Conservation (phyloP, 2,113 vertebrate genomes). For the Atrichornis clamosus region DNA sequence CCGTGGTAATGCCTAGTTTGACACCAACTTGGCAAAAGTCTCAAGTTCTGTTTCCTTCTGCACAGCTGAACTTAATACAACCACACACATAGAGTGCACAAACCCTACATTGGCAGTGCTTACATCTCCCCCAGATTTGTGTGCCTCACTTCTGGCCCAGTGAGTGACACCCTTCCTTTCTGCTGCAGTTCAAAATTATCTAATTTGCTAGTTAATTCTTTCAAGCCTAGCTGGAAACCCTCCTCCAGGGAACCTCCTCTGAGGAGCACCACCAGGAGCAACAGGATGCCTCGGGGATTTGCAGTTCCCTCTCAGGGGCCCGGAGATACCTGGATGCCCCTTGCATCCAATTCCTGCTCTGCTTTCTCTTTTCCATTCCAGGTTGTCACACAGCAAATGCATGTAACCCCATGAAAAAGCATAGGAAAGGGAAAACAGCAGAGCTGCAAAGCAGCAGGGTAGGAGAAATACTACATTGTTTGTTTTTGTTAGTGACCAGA, state of each 20-base stretch:
- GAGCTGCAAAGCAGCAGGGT: neutral
- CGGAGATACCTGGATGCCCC: neutral
- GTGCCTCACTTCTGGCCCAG: neutral
- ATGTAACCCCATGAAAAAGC: neutral
- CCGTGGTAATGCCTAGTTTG: conserved; percentile 6
- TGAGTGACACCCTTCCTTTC: neutral
- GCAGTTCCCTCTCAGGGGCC: neutral
- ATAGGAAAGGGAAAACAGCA: neutral
- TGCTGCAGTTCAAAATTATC: neutral
- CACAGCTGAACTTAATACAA: neutral
- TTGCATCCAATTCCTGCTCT: neutral
- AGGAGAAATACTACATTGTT: neutral
- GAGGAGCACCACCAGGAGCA: neutral
- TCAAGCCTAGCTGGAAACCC: neutral
- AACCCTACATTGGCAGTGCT: neutral
- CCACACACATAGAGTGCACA: neutral
- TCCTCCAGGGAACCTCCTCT: neutral
- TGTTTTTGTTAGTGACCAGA: neutral
- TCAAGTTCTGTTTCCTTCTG: neutral
- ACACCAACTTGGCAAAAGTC: conserved; percentile 26
- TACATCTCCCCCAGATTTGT: neutral
- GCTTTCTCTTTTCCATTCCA: neutral
- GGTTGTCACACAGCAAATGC: neutral
- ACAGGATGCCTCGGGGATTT: neutral
- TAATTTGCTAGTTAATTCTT: neutral